Conservation (phyloP, 2,797 vertebrate genomes). For the Acrocephalus scirpaceus region DNA sequence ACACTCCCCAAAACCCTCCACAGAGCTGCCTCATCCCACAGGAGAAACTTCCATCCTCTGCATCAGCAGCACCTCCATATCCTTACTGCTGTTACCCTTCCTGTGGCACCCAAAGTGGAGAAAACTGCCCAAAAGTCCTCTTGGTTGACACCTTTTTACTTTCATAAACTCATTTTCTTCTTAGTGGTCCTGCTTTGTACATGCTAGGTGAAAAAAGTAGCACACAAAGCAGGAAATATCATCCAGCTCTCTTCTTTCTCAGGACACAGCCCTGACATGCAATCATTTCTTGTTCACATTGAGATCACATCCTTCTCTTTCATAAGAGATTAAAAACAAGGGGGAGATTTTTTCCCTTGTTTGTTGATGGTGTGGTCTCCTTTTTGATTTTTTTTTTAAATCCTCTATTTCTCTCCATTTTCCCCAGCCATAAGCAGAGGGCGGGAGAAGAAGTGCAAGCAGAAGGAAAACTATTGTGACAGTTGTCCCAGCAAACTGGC, state of each 20-base stretch:
- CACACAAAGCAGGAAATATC: background rate
- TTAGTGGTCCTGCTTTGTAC: background rate
- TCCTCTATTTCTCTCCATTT: background rate
- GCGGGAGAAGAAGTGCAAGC: background rate
- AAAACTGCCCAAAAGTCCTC: background rate
- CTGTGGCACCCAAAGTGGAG: accelerated
- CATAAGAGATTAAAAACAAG: background rate
- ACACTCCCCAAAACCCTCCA: background rate
- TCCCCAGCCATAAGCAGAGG: background rate
- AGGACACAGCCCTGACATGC: background rate
- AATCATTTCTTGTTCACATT: background rate
- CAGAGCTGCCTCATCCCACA: background rate
- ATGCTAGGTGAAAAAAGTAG: accelerated
- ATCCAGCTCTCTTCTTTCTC: background rate
- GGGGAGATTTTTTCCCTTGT: background rate
- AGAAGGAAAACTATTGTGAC: background rate
- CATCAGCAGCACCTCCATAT: background rate
- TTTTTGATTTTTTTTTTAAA: background rate
- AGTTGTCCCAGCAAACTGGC: conserved; percentile 20
- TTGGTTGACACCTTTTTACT: background rate
- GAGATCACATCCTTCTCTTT: background rate
- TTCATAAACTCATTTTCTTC: background rate
- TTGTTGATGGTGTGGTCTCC: background rate
- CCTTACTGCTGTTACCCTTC: background rate
- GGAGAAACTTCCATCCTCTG: background rate